Base-by-base conservation (phyloP, 2,797 vertebrate genomes). In the Brachyalestes nurse region DNA sequence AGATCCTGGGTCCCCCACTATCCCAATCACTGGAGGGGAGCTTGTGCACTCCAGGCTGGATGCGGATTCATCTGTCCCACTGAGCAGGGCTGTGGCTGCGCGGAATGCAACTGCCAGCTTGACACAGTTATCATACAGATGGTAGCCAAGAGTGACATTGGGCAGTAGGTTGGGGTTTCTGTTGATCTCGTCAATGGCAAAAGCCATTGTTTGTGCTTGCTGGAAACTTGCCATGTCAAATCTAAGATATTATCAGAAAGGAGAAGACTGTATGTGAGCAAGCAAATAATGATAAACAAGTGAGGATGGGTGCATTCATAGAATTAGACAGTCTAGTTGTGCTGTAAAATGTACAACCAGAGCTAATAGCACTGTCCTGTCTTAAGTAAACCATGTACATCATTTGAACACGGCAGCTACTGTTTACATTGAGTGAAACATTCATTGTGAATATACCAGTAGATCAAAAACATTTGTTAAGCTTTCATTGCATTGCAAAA, bases 201-300 rank as follows among this genome's bases (percentile, higher is more conserved):
- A 95, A 75, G 93, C 90, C 94, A 95, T 95, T 14, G 94, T 93
- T 88, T 94, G 93, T 85, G 93, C 87, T 93, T 93, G 94, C 25
- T 92, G 93, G 76, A 95, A 95, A 16, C 92, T 92, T 82, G 93
- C 88, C 28, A 90, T 82, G 74, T 94, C 92, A 89, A 94, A 94
- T n/a, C 93, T 95, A 85, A 38, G 75, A 75, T 4, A 67, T 28
- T 21, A 78, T 51, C 1, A 71, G 77, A 75, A 23, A 75, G 58
- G 80, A 79, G 23, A 1, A 77, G 17, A 38, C 17, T 71, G 64
- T 10, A 51, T 34, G 7, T 61, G 0, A 74, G 5, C 10, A 10
- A 19, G 74, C 17, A 58, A 17, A 10, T n/a, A 70, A 55, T 0
- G 21, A 40, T 38, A 23, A 4, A 16, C 10, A 8, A 14, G 23